phyloP scores from a whole-genome alignment of 64 coral and sea anemone species.

The Dendrophyllia cribrosa region DNA sequence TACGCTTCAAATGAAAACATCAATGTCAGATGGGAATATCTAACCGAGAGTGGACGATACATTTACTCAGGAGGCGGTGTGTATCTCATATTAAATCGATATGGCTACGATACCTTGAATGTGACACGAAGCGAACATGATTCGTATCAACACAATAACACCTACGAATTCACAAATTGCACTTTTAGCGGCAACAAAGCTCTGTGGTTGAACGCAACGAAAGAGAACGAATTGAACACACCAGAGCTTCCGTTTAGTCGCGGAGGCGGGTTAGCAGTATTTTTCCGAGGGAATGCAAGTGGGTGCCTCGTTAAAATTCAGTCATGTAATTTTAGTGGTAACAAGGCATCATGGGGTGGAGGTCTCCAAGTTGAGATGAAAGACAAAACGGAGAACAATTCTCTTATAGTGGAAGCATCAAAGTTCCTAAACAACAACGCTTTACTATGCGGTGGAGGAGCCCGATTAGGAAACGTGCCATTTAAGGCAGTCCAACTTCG shows the following conservation, averaged over 20 bases:
- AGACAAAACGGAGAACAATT: slow-evolving; percentile 53
- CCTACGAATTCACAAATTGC: slow-evolving; percentile 51
- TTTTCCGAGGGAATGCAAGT: slow-evolving; percentile 57
- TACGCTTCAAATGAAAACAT: slow-evolving; percentile 10
- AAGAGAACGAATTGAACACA: slow-evolving; percentile 20
- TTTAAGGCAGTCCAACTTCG: background rate
- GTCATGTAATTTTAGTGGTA: slow-evolving; percentile 52
- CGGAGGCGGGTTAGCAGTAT: slow-evolving; percentile 84
- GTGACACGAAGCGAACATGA: slow-evolving; percentile 27
- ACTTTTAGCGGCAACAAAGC: slow-evolving; percentile 78
- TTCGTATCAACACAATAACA: slow-evolving; percentile 67
- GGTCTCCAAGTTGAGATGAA: slow-evolving; percentile 66
- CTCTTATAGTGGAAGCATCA: slow-evolving; percentile 20
- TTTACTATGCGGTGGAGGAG: slow-evolving; percentile 64
- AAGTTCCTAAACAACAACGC: slow-evolving; percentile 67
- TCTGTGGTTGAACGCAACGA: slow-evolving; percentile 3
- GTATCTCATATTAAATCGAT: slow-evolving; percentile 47
- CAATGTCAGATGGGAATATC: background rate
- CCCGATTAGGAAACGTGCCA: slow-evolving; percentile 53
- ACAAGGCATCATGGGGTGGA: slow-evolving; percentile 80
- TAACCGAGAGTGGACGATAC: background rate
- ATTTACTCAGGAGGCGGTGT: slow-evolving; percentile 80
- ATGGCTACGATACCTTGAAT: slow-evolving; percentile 45
- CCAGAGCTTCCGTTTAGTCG: slow-evolving; percentile 69
- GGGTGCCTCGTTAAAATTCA: slow-evolving; percentile 69